Percentiles rank a stretch among this genome's conserved stretches.
Conservation (phyloP, 2,888 invertebrate species). For the Cephus spinipes region DNA sequence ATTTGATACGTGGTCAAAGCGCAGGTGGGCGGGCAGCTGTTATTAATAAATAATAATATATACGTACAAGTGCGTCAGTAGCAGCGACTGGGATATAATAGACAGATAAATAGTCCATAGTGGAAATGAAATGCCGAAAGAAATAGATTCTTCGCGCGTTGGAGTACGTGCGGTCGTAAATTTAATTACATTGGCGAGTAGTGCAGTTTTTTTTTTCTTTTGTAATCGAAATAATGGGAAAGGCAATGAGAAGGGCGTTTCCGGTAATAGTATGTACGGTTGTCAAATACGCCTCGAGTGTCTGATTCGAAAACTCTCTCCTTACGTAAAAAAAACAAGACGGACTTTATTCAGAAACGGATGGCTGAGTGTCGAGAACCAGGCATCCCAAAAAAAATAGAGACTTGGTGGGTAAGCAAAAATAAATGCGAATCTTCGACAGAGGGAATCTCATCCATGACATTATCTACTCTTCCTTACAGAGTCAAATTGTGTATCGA, state of each 20-base stretch:
- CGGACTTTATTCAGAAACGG: neutral
- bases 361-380: neutral
- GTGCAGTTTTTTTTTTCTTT: neutral
- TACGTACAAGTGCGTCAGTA: neutral
- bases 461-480: neutral
- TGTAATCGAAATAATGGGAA: neutral
- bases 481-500: neutral
- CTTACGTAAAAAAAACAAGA: neutral
- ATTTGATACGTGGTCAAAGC: slow-evolving; percentile 28
- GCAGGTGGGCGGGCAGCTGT: slow-evolving; percentile 29
- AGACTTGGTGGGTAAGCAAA: neutral
- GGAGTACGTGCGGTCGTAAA: no score
- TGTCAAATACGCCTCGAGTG: neutral
- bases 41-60: slow-evolving; percentile 29
- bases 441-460: neutral
- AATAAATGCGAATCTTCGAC: neutral
- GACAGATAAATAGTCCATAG: neutral
- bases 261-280: neutral
- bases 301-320: neutral
- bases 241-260: neutral
- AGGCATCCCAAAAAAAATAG: neutral
- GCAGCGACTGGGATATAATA: neutral
- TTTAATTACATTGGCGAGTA: neutral
- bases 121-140: neutral
- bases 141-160: neutral